Evolutionary conservation across 2,113 vertebrate species (phyloP).

Genomic region (Mola mola): DNA sequence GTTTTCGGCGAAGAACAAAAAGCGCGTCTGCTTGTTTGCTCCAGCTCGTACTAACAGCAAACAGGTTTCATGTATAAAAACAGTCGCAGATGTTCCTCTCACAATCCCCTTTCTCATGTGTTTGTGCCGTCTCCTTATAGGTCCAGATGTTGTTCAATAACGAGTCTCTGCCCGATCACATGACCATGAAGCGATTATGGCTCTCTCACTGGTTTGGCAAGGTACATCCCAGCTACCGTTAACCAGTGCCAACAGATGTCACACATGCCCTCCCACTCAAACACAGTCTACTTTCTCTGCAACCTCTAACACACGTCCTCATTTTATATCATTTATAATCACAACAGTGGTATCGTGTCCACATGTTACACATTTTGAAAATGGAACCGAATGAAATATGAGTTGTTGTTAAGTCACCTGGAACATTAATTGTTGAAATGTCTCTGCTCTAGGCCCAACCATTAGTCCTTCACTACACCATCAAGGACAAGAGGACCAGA

Average conservation of each 20-base stretch:
- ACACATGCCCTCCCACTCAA: conserved; percentile 30
- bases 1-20: neutral
- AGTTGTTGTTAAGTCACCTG: no score
- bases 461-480: conserved; percentile 84
- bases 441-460: conserved; percentile 77
- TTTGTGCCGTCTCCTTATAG: conserved; percentile 67
- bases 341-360: no score
- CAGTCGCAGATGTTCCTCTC: conserved; percentile 9
- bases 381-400: no score
- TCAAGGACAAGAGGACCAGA: conserved; percentile 84
- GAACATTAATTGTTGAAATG: neutral
- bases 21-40: neutral
- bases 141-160: conserved; percentile 88
- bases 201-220: conserved; percentile 87
- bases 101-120: conserved; percentile 27
- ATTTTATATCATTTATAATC: no score
- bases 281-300: neutral
- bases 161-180: conserved; percentile 85
- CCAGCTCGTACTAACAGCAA: neutral
- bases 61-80: conserved; percentile 5
- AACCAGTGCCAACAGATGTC: conserved; percentile 28
- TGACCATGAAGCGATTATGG: conserved; percentile 87
- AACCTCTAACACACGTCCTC: neutral
- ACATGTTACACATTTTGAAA: no score
- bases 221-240: conserved; percentile 65